Evolutionary conservation across 2,888 invertebrate genomes (phyloP).

Genomic region (Quadriops clusia): DNA sequence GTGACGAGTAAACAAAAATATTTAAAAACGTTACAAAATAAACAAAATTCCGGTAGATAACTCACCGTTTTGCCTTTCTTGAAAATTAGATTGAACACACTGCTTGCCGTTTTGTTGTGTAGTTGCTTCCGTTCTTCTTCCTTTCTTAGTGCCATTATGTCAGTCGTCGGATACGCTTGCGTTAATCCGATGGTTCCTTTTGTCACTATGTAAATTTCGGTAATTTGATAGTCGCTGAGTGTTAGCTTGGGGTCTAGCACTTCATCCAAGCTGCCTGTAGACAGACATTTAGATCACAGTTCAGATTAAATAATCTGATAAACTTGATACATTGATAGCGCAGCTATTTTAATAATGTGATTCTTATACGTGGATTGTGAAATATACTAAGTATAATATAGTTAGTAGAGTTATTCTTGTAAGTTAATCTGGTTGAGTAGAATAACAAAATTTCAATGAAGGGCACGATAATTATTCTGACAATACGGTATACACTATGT

Average conservation of each 20-base stretch:
- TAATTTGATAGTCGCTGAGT: conserved; percentile 51
- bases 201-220: conserved; percentile 50
- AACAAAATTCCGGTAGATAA: conserved; percentile 11
- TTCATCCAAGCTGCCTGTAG: conserved; percentile 47
- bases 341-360: no score
- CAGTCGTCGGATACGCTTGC: conserved; percentile 35
- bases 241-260: conserved; percentile 45
- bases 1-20: no score
- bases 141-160: conserved; percentile 45
- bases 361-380: no score
- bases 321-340: no score
- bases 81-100: conserved; percentile 44
- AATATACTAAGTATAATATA: no score
- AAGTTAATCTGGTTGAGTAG: no score
- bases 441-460: no score
- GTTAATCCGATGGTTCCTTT: conserved; percentile 40
- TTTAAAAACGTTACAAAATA: no score
- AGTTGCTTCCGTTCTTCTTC: conserved; percentile 45
- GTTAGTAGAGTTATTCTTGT: no score
- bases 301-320: conserved; percentile 11
- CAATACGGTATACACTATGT: no score
- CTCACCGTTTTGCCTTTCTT: conserved; percentile 36
- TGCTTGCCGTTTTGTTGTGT: conserved; percentile 37
- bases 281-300: conserved; percentile 9
- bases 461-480: no score